Percentiles rank a stretch among this genome's conserved stretches.
phyloP scores from a whole-genome alignment of 2,888 invertebrate genomes.

The Agapostemon virescens region DNA sequence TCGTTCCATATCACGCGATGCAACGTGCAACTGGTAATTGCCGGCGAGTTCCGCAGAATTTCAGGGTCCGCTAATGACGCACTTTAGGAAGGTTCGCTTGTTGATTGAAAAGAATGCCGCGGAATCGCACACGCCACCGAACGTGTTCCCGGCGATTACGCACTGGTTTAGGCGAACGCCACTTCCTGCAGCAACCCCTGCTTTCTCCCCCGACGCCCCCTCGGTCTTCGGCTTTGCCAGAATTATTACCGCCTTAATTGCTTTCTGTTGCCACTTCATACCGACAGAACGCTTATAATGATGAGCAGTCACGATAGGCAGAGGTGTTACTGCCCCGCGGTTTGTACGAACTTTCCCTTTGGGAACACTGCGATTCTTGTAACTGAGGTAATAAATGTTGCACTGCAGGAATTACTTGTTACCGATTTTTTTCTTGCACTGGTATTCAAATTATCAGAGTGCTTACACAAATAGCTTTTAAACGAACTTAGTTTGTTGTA shows the following conservation, averaged over 20 bases:
- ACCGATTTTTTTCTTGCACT: no score
- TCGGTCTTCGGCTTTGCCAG: not conserved
- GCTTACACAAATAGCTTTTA: no score
- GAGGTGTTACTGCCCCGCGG: conserved; percentile 13
- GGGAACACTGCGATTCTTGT: conserved; percentile 6
- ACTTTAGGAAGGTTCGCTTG: conserved; percentile 35
- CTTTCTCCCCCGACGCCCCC: not conserved
- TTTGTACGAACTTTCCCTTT: conserved; percentile 30
- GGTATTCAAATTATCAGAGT: no score
- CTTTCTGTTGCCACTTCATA: conserved; percentile 41
- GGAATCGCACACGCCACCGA: conserved; percentile 18
- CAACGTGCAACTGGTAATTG: conserved; percentile 45
- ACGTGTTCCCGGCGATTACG: conserved; percentile 48
- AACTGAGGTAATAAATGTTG: no score
- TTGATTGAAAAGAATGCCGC: conserved; percentile 25
- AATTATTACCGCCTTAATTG: conserved; percentile 26
- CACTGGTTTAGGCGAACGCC: not conserved
- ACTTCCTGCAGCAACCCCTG: not conserved
- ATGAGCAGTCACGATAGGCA: conserved; percentile 37
- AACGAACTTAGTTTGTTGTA: no score
- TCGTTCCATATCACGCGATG: conserved; percentile 56
- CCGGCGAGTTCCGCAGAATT: conserved; percentile 40
- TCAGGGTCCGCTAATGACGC: conserved; percentile 47
- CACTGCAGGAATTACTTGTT: no score
- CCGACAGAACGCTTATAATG: conserved; percentile 10